Conservation (phyloP, 2,113 vertebrate genomes). For the Phrynosoma platyrhinos region DNA sequence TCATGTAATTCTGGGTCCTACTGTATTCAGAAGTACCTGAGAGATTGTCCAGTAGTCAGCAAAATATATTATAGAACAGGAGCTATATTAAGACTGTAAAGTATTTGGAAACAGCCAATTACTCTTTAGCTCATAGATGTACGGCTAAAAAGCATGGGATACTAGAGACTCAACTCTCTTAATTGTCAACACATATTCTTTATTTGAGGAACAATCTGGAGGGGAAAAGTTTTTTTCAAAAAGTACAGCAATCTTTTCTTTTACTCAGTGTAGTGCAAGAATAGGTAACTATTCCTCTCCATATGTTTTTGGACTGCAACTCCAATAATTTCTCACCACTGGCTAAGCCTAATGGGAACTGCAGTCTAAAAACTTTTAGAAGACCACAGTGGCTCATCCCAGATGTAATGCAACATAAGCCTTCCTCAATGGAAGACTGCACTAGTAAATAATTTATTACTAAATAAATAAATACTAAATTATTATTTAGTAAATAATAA, state of each 20-base stretch:
- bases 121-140: background rate
- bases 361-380: background rate
- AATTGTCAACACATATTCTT: background rate
- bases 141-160: background rate
- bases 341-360: background rate
- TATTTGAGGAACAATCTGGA: background rate
- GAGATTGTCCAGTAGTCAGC: background rate
- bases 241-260: background rate
- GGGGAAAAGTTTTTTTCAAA: background rate
- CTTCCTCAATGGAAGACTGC: slow-evolving; percentile 11
- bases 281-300: background rate
- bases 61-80: background rate
- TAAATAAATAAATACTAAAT: too few relatives aligned
- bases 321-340: background rate
- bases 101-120: background rate
- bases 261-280: slow-evolving; percentile 6
- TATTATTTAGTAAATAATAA: too few relatives aligned
- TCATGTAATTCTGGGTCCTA: too few relatives aligned
- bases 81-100: background rate
- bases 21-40: background rate
- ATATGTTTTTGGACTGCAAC: background rate
- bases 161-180: background rate
- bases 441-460: slow-evolving; percentile 24
- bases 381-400: background rate
- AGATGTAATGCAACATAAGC: background rate